Evolutionary conservation across 1,140 invertebrate genomes (phyloP), one percentile per base, ranked within the genome.

Genomic region (Pygmarrhopalites habei): DNA sequence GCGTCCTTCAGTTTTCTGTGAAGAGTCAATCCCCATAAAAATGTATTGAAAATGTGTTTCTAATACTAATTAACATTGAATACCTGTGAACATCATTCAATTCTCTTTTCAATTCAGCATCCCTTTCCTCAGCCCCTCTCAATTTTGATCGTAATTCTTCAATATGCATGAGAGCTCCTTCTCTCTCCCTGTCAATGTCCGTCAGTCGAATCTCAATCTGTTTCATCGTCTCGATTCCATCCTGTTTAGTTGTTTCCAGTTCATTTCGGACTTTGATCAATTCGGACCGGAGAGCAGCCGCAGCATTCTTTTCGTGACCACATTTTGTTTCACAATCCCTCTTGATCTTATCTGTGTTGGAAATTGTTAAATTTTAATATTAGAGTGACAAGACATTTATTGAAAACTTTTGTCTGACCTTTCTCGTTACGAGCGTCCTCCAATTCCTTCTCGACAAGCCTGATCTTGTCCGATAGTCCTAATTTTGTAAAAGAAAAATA

Each of bases 1-100:
- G 87, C 79, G 73, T 92, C 89, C 78, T 89, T 90, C 0, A 89
- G 73, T 74, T 88, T 88, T 52, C 87, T 78, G n/a, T n/a, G n/a
- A n/a, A n/a, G n/a, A n/a, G n/a, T n/a, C n/a, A n/a, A n/a, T n/a
- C n/a, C n/a, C n/a, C n/a, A n/a, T n/a, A n/a, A n/a, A n/a, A n/a
- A n/a, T n/a, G n/a, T n/a, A n/a, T n/a, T n/a, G n/a, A n/a, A n/a
- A n/a, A n/a, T n/a, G n/a, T n/a, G n/a, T n/a, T n/a, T n/a, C n/a
- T n/a, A n/a, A n/a, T n/a, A n/a, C n/a, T n/a, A n/a, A n/a, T n/a
- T n/a, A n/a, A n/a, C n/a, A n/a, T n/a, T n/a, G n/a, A n/a, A n/a
- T n/a, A n/a, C n/a, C n/a, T n/a, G 14, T 82, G 73, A 1, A 86
- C 86, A 62, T 90, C 88, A 63, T 87, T 85, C 41, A 90, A 75